Evolutionary conservation across 2,888 invertebrate genomes (phyloP).

Genomic region (Chrysina gloriosa): DNA sequence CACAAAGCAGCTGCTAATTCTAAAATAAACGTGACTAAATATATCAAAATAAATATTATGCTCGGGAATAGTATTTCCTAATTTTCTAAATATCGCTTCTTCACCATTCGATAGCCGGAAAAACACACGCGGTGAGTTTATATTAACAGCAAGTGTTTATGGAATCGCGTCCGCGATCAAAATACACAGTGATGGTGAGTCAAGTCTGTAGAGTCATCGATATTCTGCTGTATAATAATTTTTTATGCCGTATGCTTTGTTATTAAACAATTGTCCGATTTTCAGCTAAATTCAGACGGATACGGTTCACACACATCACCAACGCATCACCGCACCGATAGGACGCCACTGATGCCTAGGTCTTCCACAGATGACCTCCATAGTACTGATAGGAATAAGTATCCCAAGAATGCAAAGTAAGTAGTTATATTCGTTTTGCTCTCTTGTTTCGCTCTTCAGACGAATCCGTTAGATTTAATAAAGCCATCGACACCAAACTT

Average conservation of each 20-base stretch:
- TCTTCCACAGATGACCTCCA: conserved; percentile 77
- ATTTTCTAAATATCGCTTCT: conserved; percentile 20
- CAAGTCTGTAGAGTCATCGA: background rate
- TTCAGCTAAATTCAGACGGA: conserved; percentile 87
- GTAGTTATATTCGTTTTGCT: conserved; percentile 60
- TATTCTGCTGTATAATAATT: background rate
- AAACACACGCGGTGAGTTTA: conserved; percentile 27
- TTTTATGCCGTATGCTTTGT: background rate
- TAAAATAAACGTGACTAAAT: conserved; percentile 18
- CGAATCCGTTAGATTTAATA: background rate
- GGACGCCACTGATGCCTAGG: conserved; percentile 80
- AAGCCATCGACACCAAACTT: too few relatives aligned
- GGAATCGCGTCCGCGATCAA: conserved; percentile 21
- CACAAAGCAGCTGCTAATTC: background rate
- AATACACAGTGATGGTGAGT: background rate
- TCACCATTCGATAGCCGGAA: conserved; percentile 16
- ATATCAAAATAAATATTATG: background rate
- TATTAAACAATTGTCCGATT: conserved; percentile 43
- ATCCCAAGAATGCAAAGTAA: conserved; percentile 94
- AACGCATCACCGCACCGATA: conserved; percentile 68
- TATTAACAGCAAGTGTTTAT: conserved; percentile 20
- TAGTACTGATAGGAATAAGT: conserved; percentile 69
- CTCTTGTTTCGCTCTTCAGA: background rate
- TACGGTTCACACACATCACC: conserved; percentile 89
- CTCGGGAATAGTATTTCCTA: background rate